Evolutionary conservation across 2,888 invertebrate genomes (phyloP).

Genomic region (Lingula anatina): DNA sequence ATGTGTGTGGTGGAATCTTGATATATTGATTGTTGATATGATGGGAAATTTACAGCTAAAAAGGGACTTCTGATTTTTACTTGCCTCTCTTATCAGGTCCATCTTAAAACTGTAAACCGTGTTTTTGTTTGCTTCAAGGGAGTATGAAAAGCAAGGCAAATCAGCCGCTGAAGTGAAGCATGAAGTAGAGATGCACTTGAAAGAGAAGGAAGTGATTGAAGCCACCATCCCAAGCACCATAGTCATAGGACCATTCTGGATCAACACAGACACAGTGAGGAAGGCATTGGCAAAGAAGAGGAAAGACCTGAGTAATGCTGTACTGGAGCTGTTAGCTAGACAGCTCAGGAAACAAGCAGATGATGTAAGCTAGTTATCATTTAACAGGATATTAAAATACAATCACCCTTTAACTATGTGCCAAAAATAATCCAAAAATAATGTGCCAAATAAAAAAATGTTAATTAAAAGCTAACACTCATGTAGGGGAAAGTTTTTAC

Average conservation of each 20-base stretch:
- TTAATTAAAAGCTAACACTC: too few species aligned
- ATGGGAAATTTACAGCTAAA: too few species aligned
- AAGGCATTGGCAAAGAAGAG: slow-evolving; percentile 67
- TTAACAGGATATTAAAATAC: neutral
- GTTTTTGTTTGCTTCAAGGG: slow-evolving; percentile 37
- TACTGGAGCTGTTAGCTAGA: slow-evolving; percentile 69
- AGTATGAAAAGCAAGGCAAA: slow-evolving; percentile 61
- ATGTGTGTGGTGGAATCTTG: too few species aligned
- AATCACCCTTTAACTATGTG: too few species aligned
- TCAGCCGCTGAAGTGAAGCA: slow-evolving; percentile 66
- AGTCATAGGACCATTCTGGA: slow-evolving; percentile 70
- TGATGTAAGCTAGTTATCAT: slow-evolving; percentile 61
- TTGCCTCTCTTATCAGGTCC: too few species aligned
- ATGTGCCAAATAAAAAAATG: too few species aligned
- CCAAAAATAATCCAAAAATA: too few species aligned
- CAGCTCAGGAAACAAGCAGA: slow-evolving; percentile 65
- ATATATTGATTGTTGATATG: neutral
- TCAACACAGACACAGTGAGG: slow-evolving; percentile 67
- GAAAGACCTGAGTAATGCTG: slow-evolving; percentile 63
- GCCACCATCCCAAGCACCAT: slow-evolving; percentile 66
- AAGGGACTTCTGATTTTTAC: too few species aligned
- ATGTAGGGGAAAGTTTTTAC: too few species aligned
- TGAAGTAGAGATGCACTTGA: slow-evolving; percentile 65
- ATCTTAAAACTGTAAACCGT: too few species aligned
- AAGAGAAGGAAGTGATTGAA: slow-evolving; percentile 64